These are phyloP conservation scores for Ophiodon elongatus DNA, from an alignment of 2,113 vertebrate genomes.

Conservation along the genomic window DNA sequence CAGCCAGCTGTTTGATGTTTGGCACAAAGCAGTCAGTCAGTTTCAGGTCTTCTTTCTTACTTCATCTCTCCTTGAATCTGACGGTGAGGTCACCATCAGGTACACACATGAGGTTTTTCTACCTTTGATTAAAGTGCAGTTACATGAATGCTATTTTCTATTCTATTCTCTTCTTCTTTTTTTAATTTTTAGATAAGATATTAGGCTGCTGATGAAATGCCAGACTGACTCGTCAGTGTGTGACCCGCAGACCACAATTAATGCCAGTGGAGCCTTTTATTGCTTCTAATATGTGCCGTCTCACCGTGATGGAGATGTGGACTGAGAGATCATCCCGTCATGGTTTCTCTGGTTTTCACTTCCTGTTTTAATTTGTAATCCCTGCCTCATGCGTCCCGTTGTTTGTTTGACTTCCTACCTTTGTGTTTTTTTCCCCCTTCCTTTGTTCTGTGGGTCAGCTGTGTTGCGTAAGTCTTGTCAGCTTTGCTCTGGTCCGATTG, in stretches of 20 bases:
- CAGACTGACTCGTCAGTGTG: not conserved
- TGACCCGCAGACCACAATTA: not conserved
- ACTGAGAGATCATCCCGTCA: not conserved
- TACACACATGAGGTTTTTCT: not conserved
- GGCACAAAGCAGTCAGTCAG: no score
- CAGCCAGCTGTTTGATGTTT: not conserved
- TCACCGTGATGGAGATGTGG: not conserved
- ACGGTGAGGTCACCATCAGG: no score
- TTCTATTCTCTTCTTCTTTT: not conserved
- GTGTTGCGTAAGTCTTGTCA: not conserved
- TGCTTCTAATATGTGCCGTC: conserved; percentile 14
- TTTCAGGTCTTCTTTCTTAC: not conserved
- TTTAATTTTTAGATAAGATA: not conserved
- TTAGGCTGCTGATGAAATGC: not conserved
- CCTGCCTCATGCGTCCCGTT: not conserved
- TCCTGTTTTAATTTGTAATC: not conserved
- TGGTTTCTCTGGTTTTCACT: not conserved
- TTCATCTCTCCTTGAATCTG: no score
- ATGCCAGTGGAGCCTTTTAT: conserved; percentile 10
- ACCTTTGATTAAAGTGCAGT: not conserved
- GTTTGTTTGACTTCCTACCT: not conserved
- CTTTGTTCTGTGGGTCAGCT: not conserved
- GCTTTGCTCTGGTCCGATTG: not conserved
- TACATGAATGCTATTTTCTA: not conserved
- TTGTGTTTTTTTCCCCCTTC: not conserved